Conservation (phyloP, 2,888 invertebrate species). For the Phyllotreta cruciferae region DNA sequence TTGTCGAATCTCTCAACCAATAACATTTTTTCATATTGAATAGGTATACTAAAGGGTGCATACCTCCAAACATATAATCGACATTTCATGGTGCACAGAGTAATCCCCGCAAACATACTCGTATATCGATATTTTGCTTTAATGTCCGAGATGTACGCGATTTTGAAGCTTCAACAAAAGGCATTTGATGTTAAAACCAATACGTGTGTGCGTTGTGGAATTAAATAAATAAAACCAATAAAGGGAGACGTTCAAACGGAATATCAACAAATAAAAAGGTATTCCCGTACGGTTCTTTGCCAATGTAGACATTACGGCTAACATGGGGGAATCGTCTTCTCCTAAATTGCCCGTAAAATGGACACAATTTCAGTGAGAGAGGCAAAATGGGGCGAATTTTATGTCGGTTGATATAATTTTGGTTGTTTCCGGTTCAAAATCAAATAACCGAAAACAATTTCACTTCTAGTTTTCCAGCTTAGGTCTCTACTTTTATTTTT, state of each 20-base stretch:
- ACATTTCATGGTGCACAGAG: too few species aligned
- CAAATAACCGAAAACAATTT: slow-evolving; percentile 16
- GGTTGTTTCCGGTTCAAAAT: slow-evolving; percentile 10
- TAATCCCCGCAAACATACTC: too few species aligned
- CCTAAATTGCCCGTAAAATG: slow-evolving; percentile 35
- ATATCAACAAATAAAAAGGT: slow-evolving; percentile 34
- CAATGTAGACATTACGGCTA: slow-evolving; percentile 29
- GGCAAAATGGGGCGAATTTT: slow-evolving; percentile 25
- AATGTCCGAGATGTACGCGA: background rate
- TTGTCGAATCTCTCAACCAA: too few species aligned
- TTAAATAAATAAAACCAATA: slow-evolving; percentile 34
- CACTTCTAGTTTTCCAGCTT: background rate
- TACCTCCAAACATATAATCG: too few species aligned
- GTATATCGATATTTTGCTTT: background rate
- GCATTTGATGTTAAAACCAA: slow-evolving; percentile 30
- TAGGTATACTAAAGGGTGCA: too few species aligned
- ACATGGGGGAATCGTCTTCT: slow-evolving; percentile 33
- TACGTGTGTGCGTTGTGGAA: slow-evolving; percentile 25
- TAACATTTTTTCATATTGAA: too few species aligned
- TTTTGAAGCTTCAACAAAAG: slow-evolving; percentile 14
- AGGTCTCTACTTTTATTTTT: background rate
- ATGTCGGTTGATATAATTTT: slow-evolving; percentile 16
- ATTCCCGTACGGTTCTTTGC: slow-evolving; percentile 26
- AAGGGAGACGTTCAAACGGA: slow-evolving; percentile 28
- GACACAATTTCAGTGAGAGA: slow-evolving; percentile 33